phyloP scores from a whole-genome alignment of 2,888 invertebrate species.

The Rhagium mordax region DNA sequence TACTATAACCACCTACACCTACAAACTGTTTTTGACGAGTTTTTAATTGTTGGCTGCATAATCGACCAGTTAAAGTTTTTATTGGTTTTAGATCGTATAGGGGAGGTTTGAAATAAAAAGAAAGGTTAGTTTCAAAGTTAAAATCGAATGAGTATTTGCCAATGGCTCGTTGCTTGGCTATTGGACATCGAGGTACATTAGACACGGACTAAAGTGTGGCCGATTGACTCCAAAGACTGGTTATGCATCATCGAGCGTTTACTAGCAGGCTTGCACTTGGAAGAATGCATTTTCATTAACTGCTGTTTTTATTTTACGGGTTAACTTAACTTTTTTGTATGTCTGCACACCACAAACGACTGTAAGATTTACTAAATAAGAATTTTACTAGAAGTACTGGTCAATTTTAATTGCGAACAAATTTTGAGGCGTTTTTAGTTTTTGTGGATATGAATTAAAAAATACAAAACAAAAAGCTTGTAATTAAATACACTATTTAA shows the following conservation, averaged over 20 bases:
- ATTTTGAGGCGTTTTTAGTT: too few species aligned
- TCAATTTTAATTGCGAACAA: too few species aligned
- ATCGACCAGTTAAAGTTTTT: too few species aligned
- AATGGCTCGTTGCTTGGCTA: slow-evolving; percentile 17
- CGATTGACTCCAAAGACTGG: slow-evolving; percentile 31
- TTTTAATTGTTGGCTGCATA: background rate
- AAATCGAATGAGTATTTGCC: background rate
- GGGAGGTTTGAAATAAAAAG: background rate
- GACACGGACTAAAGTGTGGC: slow-evolving; percentile 37
- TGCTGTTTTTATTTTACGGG: slow-evolving; percentile 17
- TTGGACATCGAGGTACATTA: slow-evolving; percentile 25
- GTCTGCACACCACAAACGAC: slow-evolving; percentile 17
- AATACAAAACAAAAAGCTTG: too few species aligned
- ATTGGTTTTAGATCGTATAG: background rate
- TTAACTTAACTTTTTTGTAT: slow-evolving; percentile 8
- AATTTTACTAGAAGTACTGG: too few species aligned
- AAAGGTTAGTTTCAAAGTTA: background rate
- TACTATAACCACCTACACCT: background rate
- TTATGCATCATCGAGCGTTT: slow-evolving; percentile 27
- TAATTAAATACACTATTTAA: too few species aligned
- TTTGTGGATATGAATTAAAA: too few species aligned
- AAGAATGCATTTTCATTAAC: slow-evolving; percentile 31
- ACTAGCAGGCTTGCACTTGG: background rate
- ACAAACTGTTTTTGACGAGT: background rate
- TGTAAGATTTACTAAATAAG: too few species aligned